Evolutionary conservation across 2,113 vertebrate species (phyloP).

Genomic region (Tamias sibiricus): DNA sequence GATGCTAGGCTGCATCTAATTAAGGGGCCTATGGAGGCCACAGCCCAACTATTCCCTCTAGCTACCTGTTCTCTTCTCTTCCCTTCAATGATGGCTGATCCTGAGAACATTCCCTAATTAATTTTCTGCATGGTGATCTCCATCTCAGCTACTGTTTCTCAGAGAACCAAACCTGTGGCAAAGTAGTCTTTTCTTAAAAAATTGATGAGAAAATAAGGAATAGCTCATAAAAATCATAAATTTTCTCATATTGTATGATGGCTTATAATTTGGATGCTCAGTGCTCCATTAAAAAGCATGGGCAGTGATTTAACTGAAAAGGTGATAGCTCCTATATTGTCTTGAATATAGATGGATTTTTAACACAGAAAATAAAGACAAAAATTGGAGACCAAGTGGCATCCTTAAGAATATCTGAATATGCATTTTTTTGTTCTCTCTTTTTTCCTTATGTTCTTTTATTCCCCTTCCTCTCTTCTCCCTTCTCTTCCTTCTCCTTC

Average conservation of each 20-base stretch:
- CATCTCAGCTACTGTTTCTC: background rate
- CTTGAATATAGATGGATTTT: conserved; percentile 7
- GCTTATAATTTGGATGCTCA: background rate
- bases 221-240: conserved; percentile 8
- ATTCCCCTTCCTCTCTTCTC: background rate
- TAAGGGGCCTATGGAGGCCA: too few species aligned
- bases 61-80: background rate
- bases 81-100: background rate
- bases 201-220: conserved; percentile 11
- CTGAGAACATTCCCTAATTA: background rate
- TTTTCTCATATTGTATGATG: background rate
- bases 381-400: background rate
- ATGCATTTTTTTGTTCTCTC: background rate
- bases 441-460: background rate
- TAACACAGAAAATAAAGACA: conserved; percentile 6
- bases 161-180: background rate
- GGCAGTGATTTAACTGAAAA: conserved; percentile 44
- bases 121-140: background rate
- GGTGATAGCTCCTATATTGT: background rate
- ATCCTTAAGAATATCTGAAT: background rate
- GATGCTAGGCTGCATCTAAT: background rate
- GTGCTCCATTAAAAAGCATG: conserved; percentile 18
- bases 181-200: background rate
- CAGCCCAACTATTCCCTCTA: background rate
- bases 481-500: too few species aligned